Base-by-base conservation (phyloP, 2,888 invertebrate species). In the Endotricha flammealis region DNA sequence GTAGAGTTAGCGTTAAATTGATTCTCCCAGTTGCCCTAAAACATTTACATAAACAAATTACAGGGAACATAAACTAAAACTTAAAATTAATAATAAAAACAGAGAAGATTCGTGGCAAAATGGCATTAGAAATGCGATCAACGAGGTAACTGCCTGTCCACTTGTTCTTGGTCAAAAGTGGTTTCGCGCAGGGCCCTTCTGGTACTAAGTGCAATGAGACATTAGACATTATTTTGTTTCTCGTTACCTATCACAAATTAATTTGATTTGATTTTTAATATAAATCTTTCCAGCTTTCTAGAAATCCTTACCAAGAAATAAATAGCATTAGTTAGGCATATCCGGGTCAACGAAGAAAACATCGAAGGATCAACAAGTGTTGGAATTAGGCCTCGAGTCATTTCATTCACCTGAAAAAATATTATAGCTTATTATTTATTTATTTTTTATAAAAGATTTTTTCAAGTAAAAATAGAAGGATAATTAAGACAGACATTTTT, bases 301-400 rank as follows among this genome's bases (percentile, higher is more conserved):
- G 4, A 4, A 17, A 17, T 25, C n/a, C 2, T 45, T 41, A 53
- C 57, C 40, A 49, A 42, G 29, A 50, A 53, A 32, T 51, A 55
- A 14, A 56, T 40, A 12, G 50, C 48, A 32, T 57, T 54, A 1
- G 45, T 31, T 9, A 57, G 12, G 11, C 49, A 50, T 5, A 57
- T 6, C 35, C 45, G 32, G 4, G 51, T 51, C n/a, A 38, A 7
- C 10, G 23, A 20, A 27, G 12, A 40, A 1, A 57, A 34, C 20
- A 40, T 8, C 8, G 28, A 22, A 1, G 44, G 23, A 1, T 50
- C 34, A 12, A 57, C 33, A 1, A 56, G 34, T 17, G 48, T 23
- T 22, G 41, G 32, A 11, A 57, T 56, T 5, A 30, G 44, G 22
- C 45, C 40, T 8, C 45, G 41, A 4, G 55, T 57, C 32, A 46